These are phyloP conservation scores for Megalops atlanticus DNA, from an alignment of 2,113 vertebrate species.

Conservation along the genomic window DNA sequence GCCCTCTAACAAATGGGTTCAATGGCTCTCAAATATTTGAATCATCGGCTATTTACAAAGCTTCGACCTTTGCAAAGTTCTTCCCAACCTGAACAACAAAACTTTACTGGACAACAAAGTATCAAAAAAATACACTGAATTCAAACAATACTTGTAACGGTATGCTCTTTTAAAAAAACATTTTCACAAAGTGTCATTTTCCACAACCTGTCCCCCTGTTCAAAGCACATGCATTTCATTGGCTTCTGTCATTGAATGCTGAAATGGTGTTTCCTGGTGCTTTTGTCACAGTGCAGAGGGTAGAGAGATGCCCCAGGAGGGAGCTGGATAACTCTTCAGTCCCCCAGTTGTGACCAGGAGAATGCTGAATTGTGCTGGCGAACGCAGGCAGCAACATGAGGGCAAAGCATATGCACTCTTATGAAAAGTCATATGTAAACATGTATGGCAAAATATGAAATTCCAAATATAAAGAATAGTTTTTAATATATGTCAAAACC, in stretches of 20 bases:
- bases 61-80: slow-evolving; percentile 57
- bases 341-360: too few relatives aligned
- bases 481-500: too few relatives aligned
- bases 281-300: background rate
- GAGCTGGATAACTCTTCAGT: too few relatives aligned
- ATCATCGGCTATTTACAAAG: slow-evolving; percentile 60
- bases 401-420: too few relatives aligned
- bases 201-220: background rate
- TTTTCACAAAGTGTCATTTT: background rate
- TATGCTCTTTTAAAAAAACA: background rate
- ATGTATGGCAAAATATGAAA: too few relatives aligned
- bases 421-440: too few relatives aligned
- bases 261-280: background rate
- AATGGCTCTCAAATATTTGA: slow-evolving; percentile 79
- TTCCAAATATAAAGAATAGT: too few relatives aligned
- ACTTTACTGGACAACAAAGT: background rate
- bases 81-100: slow-evolving; percentile 44
- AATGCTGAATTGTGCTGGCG: too few relatives aligned
- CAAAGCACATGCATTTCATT: slow-evolving; percentile 8
- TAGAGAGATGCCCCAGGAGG: too few relatives aligned
- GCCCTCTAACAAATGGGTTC: slow-evolving; percentile 76
- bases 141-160: background rate
- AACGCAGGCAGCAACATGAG: too few relatives aligned
- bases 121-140: slow-evolving; percentile 9
- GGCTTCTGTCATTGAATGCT: background rate